Conservation (phyloP, 2,797 vertebrate species). For the Poliocrania exsul region DNA sequence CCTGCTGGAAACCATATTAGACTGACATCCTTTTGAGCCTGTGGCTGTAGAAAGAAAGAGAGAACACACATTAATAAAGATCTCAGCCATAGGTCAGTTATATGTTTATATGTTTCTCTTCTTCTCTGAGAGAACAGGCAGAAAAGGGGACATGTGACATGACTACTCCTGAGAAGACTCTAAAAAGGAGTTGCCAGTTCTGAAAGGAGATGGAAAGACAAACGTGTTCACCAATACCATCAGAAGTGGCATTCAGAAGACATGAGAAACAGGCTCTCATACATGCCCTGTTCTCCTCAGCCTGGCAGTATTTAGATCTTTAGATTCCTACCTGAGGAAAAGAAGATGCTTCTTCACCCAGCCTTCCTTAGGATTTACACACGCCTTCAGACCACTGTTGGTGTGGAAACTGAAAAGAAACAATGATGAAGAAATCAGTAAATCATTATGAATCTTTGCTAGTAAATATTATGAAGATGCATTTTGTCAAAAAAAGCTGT, state of each 20-base stretch:
- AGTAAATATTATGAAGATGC: background rate
- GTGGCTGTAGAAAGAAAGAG: constrained; percentile 28
- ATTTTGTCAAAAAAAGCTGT: background rate
- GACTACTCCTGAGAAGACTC: background rate
- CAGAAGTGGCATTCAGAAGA: background rate
- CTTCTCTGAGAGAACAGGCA: background rate
- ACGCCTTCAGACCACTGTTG: background rate
- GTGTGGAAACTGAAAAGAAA: constrained; percentile 69
- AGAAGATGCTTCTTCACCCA: constrained; percentile 71
- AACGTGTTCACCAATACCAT: background rate
- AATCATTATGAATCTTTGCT: background rate
- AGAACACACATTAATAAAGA: background rate
- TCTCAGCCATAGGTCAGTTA: background rate
- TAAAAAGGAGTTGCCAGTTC: background rate
- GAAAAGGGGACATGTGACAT: background rate
- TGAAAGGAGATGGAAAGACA: background rate
- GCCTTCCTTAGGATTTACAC: constrained; percentile 66
- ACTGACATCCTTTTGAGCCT: constrained; percentile 59
- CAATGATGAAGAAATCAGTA: background rate
- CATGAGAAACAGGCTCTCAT: background rate
- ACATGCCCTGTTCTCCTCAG: background rate
- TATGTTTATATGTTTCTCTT: background rate
- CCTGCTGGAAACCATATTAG: background rate
- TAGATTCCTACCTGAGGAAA: constrained; percentile 63
- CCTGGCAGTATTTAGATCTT: background rate